Evolutionary conservation across 2,797 vertebrate genomes (phyloP).

Genomic region (Cirrhinus molitorella): DNA sequence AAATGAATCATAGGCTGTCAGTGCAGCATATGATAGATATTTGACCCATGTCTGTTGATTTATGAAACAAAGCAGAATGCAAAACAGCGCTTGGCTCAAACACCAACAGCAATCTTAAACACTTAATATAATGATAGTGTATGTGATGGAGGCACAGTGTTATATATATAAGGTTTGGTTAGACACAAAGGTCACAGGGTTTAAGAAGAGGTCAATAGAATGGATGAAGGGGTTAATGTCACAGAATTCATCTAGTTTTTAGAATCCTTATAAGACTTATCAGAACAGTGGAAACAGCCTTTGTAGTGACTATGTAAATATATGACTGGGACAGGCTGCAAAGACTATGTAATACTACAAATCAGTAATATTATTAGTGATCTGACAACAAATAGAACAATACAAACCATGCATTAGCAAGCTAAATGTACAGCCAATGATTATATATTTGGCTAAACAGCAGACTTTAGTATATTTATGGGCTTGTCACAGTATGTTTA

Average conservation of each 20-base stretch:
- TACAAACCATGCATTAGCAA: constrained; percentile 1
- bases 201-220: constrained; percentile 14
- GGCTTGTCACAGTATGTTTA: constrained; percentile 10
- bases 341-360: neutral
- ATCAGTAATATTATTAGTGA: neutral
- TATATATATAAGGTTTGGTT: constrained; percentile 2
- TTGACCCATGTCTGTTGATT: constrained; percentile 23
- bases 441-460: neutral
- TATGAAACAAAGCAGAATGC: constrained; percentile 5
- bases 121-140: neutral
- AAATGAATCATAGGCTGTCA: neutral
- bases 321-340: constrained; percentile 61
- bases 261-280: constrained; percentile 32
- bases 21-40: neutral
- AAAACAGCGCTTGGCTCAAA: constrained; percentile 2
- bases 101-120: neutral
- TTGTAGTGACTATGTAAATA: constrained; percentile 51
- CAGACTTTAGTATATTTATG: neutral
- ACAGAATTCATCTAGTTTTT: constrained; percentile 1
- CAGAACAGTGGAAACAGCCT: constrained; percentile 35
- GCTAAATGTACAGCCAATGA: neutral
- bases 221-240: constrained; percentile 27
- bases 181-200: constrained; percentile 3
- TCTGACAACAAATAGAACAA: neutral
- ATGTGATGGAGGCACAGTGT: neutral